Evolutionary conservation across 2,888 invertebrate genomes (phyloP).

Genomic region (Drosophila meridiana): DNA sequence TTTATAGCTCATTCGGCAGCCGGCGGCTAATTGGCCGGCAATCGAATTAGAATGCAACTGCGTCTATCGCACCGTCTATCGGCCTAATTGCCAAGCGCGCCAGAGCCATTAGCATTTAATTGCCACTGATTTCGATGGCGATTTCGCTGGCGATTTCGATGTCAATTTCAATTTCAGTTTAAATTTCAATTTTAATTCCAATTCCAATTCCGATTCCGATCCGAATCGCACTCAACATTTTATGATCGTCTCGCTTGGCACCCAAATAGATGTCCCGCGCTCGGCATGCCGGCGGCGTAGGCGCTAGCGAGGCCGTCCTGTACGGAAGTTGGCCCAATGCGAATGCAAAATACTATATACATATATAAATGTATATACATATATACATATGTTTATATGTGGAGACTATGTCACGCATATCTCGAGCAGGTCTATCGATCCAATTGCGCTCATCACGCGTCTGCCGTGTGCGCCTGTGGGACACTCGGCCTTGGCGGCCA

Average conservation of each 20-base stretch:
- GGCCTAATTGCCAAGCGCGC: slow-evolving; percentile 34
- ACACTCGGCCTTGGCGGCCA: slow-evolving; percentile 50
- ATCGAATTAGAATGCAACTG: slow-evolving; percentile 35
- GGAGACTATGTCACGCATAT: slow-evolving; percentile 6
- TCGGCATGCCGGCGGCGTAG: slow-evolving; percentile 51
- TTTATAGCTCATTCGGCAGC: slow-evolving; percentile 21
- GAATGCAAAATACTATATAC: slow-evolving; percentile 16
- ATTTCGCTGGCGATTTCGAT: slow-evolving; percentile 13
- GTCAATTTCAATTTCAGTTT: slow-evolving; percentile 1
- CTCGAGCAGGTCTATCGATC: slow-evolving; percentile 26
- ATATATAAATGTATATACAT: not conserved
- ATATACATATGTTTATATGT: not conserved
- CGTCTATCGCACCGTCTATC: slow-evolving; percentile 30
- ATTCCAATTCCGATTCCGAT: slow-evolving; percentile 1
- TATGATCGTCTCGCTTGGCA: slow-evolving; percentile 26
- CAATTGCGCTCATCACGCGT: slow-evolving; percentile 44
- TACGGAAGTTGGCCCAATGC: slow-evolving; percentile 48
- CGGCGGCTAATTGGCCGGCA: slow-evolving; percentile 39
- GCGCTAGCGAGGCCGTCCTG: slow-evolving; percentile 44
- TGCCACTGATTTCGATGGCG: slow-evolving; percentile 16
- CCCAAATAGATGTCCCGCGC: slow-evolving; percentile 42
- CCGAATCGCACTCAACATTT: slow-evolving; percentile 6
- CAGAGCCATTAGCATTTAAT: slow-evolving; percentile 24
- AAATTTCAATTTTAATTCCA: not conserved
- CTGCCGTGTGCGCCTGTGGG: slow-evolving; percentile 59